These are phyloP conservation scores for Ceraclea dissimilis DNA, from an alignment of 2,888 invertebrate species.

Conservation along the genomic window DNA sequence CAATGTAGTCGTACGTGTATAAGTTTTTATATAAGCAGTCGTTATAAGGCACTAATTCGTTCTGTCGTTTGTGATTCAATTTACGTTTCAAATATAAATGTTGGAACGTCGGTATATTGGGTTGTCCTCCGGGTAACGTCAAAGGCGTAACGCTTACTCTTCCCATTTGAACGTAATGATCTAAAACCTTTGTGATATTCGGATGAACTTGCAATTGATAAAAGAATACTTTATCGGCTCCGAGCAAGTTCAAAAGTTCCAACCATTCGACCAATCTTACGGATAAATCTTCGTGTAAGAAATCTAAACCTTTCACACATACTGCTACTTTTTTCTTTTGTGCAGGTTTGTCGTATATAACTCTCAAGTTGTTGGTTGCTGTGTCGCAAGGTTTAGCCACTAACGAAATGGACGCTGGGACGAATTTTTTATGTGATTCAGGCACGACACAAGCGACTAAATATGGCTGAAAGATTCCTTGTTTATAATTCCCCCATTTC, in stretches of 20 bases:
- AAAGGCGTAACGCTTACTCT: conserved; percentile 70
- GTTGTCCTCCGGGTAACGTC: conserved; percentile 82
- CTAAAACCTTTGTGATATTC: conserved; percentile 78
- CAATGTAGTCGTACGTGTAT: conserved; percentile 82
- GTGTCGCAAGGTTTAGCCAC: conserved; percentile 81
- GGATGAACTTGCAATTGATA: conserved; percentile 89
- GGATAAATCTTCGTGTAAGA: conserved; percentile 84
- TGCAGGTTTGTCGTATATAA: conserved; percentile 70
- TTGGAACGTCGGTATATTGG: conserved; percentile 81
- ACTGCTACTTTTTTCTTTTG: conserved; percentile 78
- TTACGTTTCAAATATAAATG: conserved; percentile 86
- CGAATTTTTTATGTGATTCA: conserved; percentile 58
- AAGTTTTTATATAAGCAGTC: conserved; percentile 92
- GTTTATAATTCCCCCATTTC: conserved; percentile 91
- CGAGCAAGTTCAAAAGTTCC: conserved; percentile 75
- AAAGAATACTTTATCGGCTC: conserved; percentile 87
- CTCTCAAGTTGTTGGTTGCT: conserved; percentile 75
- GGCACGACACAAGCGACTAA: conserved; percentile 85
- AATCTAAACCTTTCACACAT: conserved; percentile 90
- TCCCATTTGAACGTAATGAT: conserved; percentile 57
- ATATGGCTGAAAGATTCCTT: conserved; percentile 86
- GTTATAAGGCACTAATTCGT: conserved; percentile 93
- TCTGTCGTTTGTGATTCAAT: conserved; percentile 87
- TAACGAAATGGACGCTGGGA: conserved; percentile 77
- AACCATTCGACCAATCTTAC: conserved; percentile 91